Evolutionary conservation across 2,797 vertebrate species (phyloP).

Genomic region (Aphelocoma californica): DNA sequence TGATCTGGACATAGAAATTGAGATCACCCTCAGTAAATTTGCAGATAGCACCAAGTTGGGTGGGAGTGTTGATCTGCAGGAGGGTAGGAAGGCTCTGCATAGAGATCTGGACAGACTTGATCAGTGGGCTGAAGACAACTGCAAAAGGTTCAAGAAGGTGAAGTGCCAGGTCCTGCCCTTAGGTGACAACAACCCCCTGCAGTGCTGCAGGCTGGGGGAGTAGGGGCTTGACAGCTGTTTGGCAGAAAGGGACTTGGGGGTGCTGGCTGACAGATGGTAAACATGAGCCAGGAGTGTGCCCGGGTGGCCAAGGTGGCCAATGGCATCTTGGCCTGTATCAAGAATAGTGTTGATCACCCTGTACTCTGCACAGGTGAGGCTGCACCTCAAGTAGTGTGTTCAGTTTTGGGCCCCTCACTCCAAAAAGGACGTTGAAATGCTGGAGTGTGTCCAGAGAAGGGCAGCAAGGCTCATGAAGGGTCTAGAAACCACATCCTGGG

Average conservation of each 20-base stretch:
- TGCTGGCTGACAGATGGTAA: not conserved
- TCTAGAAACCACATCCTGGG: not conserved
- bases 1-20: not conserved
- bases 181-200: not conserved
- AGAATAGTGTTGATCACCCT: not conserved
- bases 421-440: not conserved
- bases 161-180: not conserved
- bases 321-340: not conserved
- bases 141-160: not conserved
- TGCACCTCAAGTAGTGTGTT: not conserved
- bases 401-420: not conserved
- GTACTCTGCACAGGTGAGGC: not conserved
- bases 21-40: not conserved
- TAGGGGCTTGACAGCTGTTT: not conserved
- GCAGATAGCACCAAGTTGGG: not conserved
- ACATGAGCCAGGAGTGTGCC: not conserved
- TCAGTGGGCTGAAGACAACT: not conserved
- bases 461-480: rapidly evolving
- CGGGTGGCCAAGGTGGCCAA: not conserved
- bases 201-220: not conserved
- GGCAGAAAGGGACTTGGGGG: too few species aligned
- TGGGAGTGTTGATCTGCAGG: not conserved
- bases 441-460: not conserved
- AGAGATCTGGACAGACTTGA: not conserved
- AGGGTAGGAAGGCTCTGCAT: not conserved